Conservation (phyloP, 2,113 vertebrate genomes). For the Cheirogaleus medius region DNA sequence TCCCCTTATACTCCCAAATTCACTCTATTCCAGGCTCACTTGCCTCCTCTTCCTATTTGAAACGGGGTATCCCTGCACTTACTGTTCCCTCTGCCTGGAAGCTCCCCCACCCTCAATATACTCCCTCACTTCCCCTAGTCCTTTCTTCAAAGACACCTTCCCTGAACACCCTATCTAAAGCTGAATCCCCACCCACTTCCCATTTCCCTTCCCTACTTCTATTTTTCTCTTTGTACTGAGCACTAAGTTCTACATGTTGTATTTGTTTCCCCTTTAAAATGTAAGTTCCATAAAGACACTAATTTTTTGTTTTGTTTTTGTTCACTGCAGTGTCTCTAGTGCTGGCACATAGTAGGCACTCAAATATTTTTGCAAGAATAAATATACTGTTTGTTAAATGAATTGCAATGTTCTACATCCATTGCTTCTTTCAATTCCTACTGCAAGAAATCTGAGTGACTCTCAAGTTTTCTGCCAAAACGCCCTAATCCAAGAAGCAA, state of each 20-base stretch:
- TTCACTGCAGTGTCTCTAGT: neutral
- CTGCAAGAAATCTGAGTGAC: neutral
- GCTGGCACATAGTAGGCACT: neutral
- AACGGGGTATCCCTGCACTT: neutral
- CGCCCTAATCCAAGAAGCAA: neutral
- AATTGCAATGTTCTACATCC: neutral
- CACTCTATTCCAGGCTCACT: neutral
- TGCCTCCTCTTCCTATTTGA: neutral
- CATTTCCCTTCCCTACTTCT: neutral
- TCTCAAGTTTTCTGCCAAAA: neutral
- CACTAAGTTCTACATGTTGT: neutral
- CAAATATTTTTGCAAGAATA: neutral
- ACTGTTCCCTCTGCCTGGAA: neutral
- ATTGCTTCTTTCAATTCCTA: neutral
- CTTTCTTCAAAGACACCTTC: neutral
- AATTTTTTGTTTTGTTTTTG: neutral
- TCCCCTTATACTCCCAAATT: neutral
- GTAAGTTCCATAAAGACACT: neutral
- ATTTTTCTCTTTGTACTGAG: neutral
- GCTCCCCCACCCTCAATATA: neutral
- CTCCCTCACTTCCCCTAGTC: neutral
- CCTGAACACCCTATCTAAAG: neutral
- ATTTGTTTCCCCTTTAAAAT: neutral
- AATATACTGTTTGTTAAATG: neutral
- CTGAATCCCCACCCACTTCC: neutral